phyloP scores from a whole-genome alignment of 2,113 vertebrate species.

The Solea solea region DNA sequence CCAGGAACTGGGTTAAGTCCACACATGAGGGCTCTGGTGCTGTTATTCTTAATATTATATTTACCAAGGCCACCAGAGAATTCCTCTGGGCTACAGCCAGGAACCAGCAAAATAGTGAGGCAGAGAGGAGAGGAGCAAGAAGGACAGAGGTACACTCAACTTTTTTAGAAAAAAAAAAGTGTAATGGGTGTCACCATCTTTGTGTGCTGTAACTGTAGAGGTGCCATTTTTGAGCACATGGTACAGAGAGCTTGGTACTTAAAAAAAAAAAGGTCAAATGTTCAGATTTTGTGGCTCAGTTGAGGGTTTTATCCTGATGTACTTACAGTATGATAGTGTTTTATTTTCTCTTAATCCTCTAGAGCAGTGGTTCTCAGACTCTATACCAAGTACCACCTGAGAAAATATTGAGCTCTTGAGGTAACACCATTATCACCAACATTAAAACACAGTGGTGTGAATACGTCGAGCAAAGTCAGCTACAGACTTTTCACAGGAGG shows the following conservation, averaged over 20 bases:
- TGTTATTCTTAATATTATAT: slow-evolving; percentile 82
- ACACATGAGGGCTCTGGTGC: slow-evolving; percentile 70
- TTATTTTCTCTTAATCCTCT: slow-evolving; percentile 39
- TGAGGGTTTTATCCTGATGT: slow-evolving; percentile 16
- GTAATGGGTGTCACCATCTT: slow-evolving; percentile 43
- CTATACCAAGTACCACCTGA: too few species aligned
- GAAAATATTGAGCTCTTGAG: too few species aligned
- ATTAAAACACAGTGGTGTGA: too few species aligned
- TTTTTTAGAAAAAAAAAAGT: background rate
- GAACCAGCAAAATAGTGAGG: slow-evolving; percentile 60
- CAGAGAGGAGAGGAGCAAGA: slow-evolving; percentile 51
- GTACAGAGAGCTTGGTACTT: slow-evolving; percentile 24
- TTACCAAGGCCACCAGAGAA: slow-evolving; percentile 80
- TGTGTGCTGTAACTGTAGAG: slow-evolving; percentile 41
- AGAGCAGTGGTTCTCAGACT: background rate
- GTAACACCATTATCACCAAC: too few species aligned
- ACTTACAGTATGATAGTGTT: slow-evolving; percentile 31
- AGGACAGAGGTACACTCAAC: slow-evolving; percentile 41
- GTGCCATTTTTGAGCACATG: slow-evolving; percentile 41
- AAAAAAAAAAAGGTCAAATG: slow-evolving; percentile 35
- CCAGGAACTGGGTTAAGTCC: slow-evolving; percentile 81
- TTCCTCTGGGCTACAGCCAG: slow-evolving; percentile 79
- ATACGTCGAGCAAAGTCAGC: too few species aligned
- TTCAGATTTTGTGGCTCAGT: slow-evolving; percentile 57
- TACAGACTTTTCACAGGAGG: too few species aligned